phyloP scores from a whole-genome alignment of 2,797 vertebrate genomes.

The Thunnus albacares region DNA sequence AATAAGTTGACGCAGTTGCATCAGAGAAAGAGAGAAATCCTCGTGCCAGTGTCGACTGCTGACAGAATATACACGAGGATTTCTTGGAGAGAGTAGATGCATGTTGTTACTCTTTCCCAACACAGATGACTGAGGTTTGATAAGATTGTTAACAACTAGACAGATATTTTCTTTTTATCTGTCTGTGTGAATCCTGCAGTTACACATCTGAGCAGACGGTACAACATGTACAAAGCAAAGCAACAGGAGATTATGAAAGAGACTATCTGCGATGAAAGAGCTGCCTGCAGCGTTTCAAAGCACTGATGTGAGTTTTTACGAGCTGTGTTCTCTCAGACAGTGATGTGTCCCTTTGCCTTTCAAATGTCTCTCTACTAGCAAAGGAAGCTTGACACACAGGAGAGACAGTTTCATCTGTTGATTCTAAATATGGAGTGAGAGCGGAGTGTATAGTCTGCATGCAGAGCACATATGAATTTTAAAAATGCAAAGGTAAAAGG shows the following conservation, averaged over 20 bases:
- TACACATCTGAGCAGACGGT: conserved; percentile 28
- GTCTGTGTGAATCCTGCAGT: conserved; percentile 25
- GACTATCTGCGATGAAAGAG: conserved; percentile 55
- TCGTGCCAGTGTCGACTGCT: background rate
- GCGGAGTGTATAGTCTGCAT: background rate
- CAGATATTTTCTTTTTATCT: conserved; percentile 32
- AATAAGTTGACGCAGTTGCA: background rate
- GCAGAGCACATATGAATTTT: conserved; percentile 2
- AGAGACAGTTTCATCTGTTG: conserved; percentile 59
- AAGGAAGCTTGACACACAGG: conserved; percentile 28
- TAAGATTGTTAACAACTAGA: background rate
- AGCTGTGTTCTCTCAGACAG: conserved; percentile 47
- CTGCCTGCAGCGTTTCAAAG: conserved; percentile 66
- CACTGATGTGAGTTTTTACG: conserved; percentile 25
- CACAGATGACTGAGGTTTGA: conserved; percentile 18
- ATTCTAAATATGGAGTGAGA: conserved; percentile 26
- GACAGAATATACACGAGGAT: conserved; percentile 5
- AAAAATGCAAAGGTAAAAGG: conserved; percentile 4
- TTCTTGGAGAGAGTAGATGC: background rate
- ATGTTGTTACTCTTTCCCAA: no score
- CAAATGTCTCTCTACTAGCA: conserved; percentile 29
- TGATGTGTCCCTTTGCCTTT: conserved; percentile 36
- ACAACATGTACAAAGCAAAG: conserved; percentile 46
- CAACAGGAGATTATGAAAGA: conserved; percentile 74
- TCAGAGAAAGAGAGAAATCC: conserved; percentile 10